phyloP scores from a whole-genome alignment of 1,140 invertebrate species.

The Drosophila sp. region DNA sequence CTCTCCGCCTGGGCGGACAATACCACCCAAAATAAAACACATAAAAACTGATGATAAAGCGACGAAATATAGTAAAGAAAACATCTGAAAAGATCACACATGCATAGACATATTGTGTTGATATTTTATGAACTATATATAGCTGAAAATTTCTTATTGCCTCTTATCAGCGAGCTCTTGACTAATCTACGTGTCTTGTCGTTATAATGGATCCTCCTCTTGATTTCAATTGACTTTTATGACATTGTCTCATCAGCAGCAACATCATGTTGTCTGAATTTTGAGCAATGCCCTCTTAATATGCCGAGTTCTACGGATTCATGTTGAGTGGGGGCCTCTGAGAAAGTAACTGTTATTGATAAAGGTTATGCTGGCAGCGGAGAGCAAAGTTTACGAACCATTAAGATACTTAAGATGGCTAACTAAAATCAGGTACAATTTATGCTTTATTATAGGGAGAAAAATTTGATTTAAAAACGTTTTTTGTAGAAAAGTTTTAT shows the following conservation, averaged over 20 bases:
- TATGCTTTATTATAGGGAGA: too few species aligned
- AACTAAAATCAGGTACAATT: too few species aligned
- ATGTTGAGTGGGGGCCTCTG: too few species aligned
- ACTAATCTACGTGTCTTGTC: slow-evolving; percentile 36
- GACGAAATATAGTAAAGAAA: background rate
- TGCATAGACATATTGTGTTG: background rate
- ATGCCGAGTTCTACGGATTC: background rate
- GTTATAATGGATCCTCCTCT: slow-evolving; percentile 24
- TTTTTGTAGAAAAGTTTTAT: too few species aligned
- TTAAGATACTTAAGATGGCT: too few species aligned
- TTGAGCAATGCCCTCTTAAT: slow-evolving; percentile 26
- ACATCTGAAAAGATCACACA: slow-evolving; percentile 9
- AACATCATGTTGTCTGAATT: slow-evolving; percentile 5
- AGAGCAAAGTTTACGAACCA: background rate
- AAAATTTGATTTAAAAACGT: too few species aligned
- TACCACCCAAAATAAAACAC: slow-evolving; percentile 31
- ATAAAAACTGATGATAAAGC: too few species aligned
- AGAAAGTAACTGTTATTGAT: slow-evolving; percentile 2
- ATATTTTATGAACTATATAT: slow-evolving; percentile 8
- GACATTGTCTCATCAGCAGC: slow-evolving; percentile 50
- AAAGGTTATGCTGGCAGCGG: background rate
- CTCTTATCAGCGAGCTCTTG: slow-evolving; percentile 27
- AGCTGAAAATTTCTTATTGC: slow-evolving; percentile 14
- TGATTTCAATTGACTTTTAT: slow-evolving; percentile 52
- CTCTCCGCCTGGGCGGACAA: slow-evolving; percentile 33